Percentiles rank a stretch among this genome's conserved stretches.
Evolutionary conservation across 1,140 invertebrate genomes (phyloP).

Genomic region (Drosophila littoralis): DNA sequence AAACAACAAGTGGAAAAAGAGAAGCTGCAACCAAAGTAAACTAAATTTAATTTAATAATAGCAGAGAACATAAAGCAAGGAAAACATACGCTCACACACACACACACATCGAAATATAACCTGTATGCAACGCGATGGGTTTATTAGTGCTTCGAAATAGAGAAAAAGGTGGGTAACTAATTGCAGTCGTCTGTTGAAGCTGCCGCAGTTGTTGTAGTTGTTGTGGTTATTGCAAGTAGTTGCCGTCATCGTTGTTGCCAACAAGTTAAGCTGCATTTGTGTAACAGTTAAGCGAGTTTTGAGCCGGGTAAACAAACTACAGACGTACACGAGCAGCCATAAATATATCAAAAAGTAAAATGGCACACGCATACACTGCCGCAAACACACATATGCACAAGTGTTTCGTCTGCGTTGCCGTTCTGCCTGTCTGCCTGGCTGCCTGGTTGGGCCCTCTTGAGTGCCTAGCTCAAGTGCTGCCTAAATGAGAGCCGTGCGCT

Average conservation of each 20-base stretch:
- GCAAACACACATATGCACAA: constrained; percentile 21
- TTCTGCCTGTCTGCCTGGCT: neutral
- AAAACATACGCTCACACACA: neutral
- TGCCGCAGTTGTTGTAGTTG: constrained; percentile 6
- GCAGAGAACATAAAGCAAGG: constrained; percentile 3
- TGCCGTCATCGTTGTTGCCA: constrained; percentile 13
- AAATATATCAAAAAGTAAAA: constrained; percentile 46
- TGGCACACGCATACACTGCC: constrained; percentile 24
- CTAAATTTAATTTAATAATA: constrained; percentile 43
- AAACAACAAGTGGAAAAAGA: constrained; percentile 24
- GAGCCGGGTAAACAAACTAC: constrained; percentile 26
- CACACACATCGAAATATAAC: constrained; percentile 22
- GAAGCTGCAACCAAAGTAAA: constrained; percentile 48
- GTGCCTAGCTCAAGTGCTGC: constrained; percentile 48
- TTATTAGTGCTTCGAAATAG: constrained; percentile 48
- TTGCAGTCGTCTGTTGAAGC: constrained; percentile 11
- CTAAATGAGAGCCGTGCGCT: constrained; percentile 46
- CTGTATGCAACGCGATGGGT: constrained; percentile 67
- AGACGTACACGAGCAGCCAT: constrained; percentile 12
- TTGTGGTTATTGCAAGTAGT: constrained; percentile 14
- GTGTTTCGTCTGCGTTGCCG: constrained; percentile 12
- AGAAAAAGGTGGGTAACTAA: constrained; percentile 57
- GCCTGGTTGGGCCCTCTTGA: too few species aligned
- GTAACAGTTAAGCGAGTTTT: constrained; percentile 10
- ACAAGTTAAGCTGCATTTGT: constrained; percentile 18